phyloP scores from a whole-genome alignment of 2,888 invertebrate species.

The Julus scandinavius region DNA sequence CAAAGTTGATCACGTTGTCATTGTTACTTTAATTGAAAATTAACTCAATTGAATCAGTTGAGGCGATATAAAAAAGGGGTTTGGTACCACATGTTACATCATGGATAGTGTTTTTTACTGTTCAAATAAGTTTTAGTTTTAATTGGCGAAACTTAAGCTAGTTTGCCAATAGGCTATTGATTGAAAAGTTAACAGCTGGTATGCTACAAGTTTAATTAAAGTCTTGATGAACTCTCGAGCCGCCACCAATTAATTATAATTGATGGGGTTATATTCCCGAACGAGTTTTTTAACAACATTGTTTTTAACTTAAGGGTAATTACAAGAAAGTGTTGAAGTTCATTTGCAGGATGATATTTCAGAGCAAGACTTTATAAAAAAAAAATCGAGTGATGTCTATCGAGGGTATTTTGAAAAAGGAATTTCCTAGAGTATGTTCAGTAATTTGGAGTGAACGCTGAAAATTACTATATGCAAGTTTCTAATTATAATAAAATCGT shows the following conservation, averaged over 20 bases:
- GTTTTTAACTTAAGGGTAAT: constrained; percentile 29
- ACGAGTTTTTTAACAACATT: constrained; percentile 4
- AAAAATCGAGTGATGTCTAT: no score
- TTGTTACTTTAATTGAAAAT: no score
- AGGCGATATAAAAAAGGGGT: neutral
- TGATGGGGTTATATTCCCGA: constrained; percentile 26
- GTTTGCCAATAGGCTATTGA: constrained; percentile 28
- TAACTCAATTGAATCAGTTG: neutral
- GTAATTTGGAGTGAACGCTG: no score
- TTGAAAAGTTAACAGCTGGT: constrained; percentile 28
- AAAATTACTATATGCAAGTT: no score
- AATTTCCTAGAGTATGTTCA: no score
- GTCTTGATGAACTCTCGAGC: constrained; percentile 7
- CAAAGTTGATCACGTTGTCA: no score
- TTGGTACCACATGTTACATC: neutral
- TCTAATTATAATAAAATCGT: no score
- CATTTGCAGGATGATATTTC: neutral
- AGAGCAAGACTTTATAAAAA: neutral
- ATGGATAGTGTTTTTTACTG: neutral
- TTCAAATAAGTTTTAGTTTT: neutral
- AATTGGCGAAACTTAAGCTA: neutral
- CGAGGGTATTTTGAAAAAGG: no score
- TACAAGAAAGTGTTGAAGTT: constrained; percentile 9
- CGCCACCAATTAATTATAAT: constrained; percentile 10
- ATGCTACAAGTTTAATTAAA: constrained; percentile 30